Percentiles rank a stretch among this genome's conserved stretches.
Evolutionary conservation across 2,113 vertebrate species (phyloP).

Genomic region (Apodemus sylvaticus): DNA sequence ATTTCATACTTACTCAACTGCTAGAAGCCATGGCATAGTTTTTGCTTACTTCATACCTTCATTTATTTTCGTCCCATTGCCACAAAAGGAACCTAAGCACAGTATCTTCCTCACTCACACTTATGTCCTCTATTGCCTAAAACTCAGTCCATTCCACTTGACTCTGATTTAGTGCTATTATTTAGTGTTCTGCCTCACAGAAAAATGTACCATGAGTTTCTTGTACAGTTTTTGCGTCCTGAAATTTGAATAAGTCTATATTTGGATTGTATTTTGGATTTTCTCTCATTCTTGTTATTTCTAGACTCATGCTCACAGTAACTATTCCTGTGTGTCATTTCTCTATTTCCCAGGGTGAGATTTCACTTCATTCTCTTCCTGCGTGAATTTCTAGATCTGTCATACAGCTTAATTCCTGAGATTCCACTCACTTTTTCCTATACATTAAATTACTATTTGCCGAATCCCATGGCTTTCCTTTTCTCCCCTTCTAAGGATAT

Average conservation of each 20-base stretch:
- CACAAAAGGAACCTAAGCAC: background rate
- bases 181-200: background rate
- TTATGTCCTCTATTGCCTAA: background rate
- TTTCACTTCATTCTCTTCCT: background rate
- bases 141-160: background rate
- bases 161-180: background rate
- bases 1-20: background rate
- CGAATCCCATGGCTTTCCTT: background rate
- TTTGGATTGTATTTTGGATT: background rate
- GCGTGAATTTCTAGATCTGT: background rate
- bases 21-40: background rate
- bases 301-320: background rate
- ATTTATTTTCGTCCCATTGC: background rate
- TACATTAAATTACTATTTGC: background rate
- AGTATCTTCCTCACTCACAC: background rate
- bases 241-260: background rate
- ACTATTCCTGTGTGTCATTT: background rate
- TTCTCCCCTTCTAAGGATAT: background rate
- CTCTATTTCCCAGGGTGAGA: background rate
- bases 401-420: background rate
- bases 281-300: background rate
- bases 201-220: background rate
- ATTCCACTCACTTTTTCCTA: background rate
- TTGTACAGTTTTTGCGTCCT: background rate
- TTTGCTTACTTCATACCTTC: background rate